Evolutionary conservation across 2,888 invertebrate species (phyloP), one percentile per base, ranked within the genome.

Genomic region (Leucophenga maculata): DNA sequence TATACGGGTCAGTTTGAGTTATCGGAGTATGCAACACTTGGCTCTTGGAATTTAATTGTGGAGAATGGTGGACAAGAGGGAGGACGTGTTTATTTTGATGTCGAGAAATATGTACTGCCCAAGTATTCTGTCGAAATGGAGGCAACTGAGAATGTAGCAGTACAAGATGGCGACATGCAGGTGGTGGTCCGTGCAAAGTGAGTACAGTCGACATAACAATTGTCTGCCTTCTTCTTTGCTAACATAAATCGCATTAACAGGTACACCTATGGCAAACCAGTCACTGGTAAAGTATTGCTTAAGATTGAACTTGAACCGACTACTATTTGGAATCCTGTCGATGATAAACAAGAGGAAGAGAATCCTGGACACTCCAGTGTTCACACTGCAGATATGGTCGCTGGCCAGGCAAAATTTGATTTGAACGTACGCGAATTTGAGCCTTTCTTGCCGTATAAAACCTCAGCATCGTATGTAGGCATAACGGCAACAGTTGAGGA

Each of bases 401-500:
- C 80, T 48, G 87, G 86, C 75, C 86, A 86, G 67, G 86, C 86
- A 1, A 86, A 86, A 65, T 78, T 86, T n/a, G 77, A 82, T 62
- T 62, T 86, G 0, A 84, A 84, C 70, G 75, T 86, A 0, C 85
- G 84, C 67, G 80, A 84, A 6, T 86, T 79, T 32, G 84, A 77
- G 4, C 70, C 70, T 3, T 76, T 71, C 60, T 69, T 86, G 68
- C 78, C 74, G 0, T 72, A 72, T 62, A 74, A 80, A 4, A 74
- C 75, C 0, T 74, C 75, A 0, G n/a, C 79, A 0, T 62, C 72
- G 0, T 82, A 74, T 31, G 69, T 81, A 8, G 74, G 75, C 13
- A 91, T 98, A 62, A 94, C 96, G 85, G 97, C 96, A 0, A 93
- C 94, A 6, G 93, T 98, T 2, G 97, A 97, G 87, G 98, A 99